phyloP scores from a whole-genome alignment of 1,140 invertebrate species.

The Drosophila kurseongensis region DNA sequence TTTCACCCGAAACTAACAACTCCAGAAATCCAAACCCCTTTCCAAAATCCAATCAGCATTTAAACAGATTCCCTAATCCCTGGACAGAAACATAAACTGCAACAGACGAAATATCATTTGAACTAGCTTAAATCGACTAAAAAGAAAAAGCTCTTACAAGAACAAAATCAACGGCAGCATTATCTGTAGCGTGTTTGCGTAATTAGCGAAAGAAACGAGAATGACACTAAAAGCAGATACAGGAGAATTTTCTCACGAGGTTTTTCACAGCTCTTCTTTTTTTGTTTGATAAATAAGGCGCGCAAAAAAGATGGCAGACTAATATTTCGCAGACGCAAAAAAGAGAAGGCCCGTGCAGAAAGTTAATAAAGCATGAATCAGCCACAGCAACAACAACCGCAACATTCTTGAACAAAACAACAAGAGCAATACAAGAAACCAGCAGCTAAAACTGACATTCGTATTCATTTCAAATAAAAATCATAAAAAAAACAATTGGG shows the following conservation, averaged over 20 bases:
- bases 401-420: conserved; percentile 49
- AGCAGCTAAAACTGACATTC: conserved; percentile 78
- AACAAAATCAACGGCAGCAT: conserved; percentile 30
- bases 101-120: conserved; percentile 52
- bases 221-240: conserved; percentile 12
- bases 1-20: conserved; percentile 39
- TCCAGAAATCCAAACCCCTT: background rate
- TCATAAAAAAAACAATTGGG: conserved; percentile 54
- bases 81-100: background rate
- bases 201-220: conserved; percentile 17
- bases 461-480: conserved; percentile 83
- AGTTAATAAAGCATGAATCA: conserved; percentile 52
- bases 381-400: conserved; percentile 48
- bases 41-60: conserved; percentile 52
- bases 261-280: conserved; percentile 21
- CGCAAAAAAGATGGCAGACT: background rate
- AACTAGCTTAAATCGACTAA: conserved; percentile 45
- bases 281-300: conserved; percentile 30
- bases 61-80: conserved; percentile 38
- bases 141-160: conserved; percentile 11
- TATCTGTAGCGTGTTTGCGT: conserved; percentile 35
- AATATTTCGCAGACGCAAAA: conserved; percentile 24
- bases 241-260: conserved; percentile 22
- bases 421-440: conserved; percentile 54
- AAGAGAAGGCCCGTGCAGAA: conserved; percentile 46